These are phyloP conservation scores for Spicauda simplicius DNA, from an alignment of 2,888 invertebrate species.

Conservation along the genomic window DNA sequence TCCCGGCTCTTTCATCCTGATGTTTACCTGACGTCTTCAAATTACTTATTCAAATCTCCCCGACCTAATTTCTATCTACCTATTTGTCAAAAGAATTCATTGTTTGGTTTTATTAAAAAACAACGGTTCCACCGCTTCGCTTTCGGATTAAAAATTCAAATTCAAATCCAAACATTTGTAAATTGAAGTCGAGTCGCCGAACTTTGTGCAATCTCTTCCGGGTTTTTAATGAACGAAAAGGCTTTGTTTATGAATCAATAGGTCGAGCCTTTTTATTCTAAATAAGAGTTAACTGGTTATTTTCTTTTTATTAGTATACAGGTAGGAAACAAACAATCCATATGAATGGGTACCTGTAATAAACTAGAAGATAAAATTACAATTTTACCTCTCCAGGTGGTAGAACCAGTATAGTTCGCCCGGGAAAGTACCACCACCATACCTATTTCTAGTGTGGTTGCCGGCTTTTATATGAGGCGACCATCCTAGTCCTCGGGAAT, in stretches of 20 bases:
- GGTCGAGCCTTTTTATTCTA: not conserved
- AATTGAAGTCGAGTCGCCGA: not conserved
- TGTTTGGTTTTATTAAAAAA: slow-evolving; percentile 39
- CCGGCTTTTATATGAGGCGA: no score
- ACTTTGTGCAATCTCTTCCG: slow-evolving; percentile 4
- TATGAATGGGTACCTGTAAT: no score
- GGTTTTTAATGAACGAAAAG: not conserved
- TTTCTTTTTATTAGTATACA: no score
- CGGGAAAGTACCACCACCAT: no score
- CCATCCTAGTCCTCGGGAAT: no score
- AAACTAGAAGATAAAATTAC: no score
- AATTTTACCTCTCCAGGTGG: no score
- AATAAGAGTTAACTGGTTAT: no score
- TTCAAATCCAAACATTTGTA: not conserved
- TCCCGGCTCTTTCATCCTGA: slow-evolving; percentile 48
- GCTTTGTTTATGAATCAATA: slow-evolving; percentile 2
- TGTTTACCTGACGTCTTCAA: slow-evolving; percentile 62
- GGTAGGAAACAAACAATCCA: no score
- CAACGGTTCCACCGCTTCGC: slow-evolving; percentile 4
- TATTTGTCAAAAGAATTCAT: slow-evolving; percentile 40
- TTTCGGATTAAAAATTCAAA: slow-evolving; percentile 26
- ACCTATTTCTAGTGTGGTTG: no score
- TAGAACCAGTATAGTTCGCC: no score
- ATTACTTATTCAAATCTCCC: slow-evolving; percentile 65
- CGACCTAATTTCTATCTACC: slow-evolving; percentile 52